Evolutionary conservation across 2,113 vertebrate species (phyloP).

Genomic region (Chunga burmeisteri): DNA sequence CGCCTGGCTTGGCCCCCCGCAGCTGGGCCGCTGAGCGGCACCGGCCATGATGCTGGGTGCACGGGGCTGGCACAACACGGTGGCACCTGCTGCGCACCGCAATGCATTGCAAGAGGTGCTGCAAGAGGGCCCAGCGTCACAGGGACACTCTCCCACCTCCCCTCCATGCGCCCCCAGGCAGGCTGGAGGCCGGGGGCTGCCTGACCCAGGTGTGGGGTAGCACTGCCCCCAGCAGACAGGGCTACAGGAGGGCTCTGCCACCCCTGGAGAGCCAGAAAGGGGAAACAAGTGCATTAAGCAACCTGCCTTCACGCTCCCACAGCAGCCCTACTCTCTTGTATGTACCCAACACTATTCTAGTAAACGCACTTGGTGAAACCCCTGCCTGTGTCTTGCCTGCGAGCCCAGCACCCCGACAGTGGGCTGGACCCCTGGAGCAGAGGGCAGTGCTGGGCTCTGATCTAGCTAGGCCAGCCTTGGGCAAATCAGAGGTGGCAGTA

Average conservation of each 20-base stretch:
- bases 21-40: fast-evolving
- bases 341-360: neutral
- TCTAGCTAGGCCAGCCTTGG: neutral
- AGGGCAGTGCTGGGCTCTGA: neutral
- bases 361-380: constrained; percentile 22
- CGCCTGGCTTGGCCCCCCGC: fast-evolving
- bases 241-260: neutral
- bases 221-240: fast-evolving
- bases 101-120: neutral
- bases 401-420: fast-evolving
- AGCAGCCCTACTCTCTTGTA: neutral
- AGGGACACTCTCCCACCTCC: fast-evolving
- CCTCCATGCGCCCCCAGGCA: fast-evolving
- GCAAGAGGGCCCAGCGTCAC: fast-evolving
- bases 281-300: neutral
- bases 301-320: fast-evolving
- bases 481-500: neutral
- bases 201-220: fast-evolving
- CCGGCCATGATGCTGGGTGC: neutral
- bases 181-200: neutral
- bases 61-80: neutral
- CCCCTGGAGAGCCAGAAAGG: neutral
- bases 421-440: fast-evolving
- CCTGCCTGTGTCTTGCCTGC: neutral
- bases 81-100: fast-evolving